phyloP scores from a whole-genome alignment of 2,797 vertebrate species.

The Arremon brunneinucha region DNA sequence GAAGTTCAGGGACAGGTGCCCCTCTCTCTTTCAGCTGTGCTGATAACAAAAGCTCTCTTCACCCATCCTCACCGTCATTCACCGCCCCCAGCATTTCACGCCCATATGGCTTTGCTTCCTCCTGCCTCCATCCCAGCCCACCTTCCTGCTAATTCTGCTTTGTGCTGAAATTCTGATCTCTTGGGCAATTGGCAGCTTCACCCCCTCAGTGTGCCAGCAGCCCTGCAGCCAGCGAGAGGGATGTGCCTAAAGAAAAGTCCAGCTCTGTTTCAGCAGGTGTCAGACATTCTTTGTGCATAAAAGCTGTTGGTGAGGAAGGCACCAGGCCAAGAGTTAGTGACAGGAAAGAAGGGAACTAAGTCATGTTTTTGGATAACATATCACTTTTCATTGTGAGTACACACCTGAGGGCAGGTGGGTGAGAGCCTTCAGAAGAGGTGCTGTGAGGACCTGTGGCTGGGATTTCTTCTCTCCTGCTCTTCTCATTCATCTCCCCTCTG shows the following conservation, averaged over 20 bases:
- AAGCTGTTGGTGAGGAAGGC: neutral
- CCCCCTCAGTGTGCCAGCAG: neutral
- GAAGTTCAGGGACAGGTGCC: neutral
- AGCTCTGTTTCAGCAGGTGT: neutral
- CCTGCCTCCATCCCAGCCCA: neutral
- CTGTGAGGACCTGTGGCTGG: neutral
- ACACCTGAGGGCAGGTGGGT: fast-evolving
- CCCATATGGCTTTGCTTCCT: neutral
- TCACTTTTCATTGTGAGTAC: neutral
- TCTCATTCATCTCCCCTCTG: neutral
- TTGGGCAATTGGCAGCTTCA: neutral
- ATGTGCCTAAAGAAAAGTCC: neutral
- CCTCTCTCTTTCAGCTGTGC: neutral
- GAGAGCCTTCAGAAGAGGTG: neutral
- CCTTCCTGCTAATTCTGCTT: neutral
- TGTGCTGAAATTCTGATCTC: neutral
- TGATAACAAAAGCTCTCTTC: neutral
- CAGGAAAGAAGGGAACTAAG: neutral
- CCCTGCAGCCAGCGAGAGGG: neutral
- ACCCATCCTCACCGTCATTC: neutral
- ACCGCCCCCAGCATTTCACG: neutral
- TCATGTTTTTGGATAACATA: neutral
- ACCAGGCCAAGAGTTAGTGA: neutral
- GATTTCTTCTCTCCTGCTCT: neutral
- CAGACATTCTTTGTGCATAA: neutral